These are phyloP conservation scores for Lateolabrax maculatus DNA, from an alignment of 2,797 vertebrate species.

Conservation along the genomic window DNA sequence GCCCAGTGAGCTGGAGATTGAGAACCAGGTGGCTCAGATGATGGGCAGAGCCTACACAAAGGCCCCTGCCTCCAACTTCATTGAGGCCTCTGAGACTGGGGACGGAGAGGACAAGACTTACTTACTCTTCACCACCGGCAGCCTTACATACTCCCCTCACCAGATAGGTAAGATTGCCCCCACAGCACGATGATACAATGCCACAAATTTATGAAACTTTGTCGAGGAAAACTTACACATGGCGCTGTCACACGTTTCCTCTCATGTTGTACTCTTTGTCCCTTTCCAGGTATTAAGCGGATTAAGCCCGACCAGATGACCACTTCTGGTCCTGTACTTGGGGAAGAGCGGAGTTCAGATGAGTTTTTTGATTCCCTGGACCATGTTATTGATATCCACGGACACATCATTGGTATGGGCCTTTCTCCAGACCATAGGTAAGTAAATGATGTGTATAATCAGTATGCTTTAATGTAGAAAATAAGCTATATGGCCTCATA, in stretches of 20 bases:
- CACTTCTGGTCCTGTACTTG: conserved; percentile 92
- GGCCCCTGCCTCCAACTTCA: conserved; percentile 76
- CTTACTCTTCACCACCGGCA: conserved; percentile 97
- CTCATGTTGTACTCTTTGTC: neutral
- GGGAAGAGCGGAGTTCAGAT: conserved; percentile 91
- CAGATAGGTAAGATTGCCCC: conserved; percentile 92
- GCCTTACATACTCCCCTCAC: conserved; percentile 97
- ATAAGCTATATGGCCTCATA: neutral
- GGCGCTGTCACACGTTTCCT: neutral
- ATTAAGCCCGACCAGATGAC: conserved; percentile 99
- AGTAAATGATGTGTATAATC: neutral
- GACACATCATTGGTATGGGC: conserved; percentile 98
- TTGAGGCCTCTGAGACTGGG: conserved; percentile 71
- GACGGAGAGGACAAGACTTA: conserved; percentile 90
- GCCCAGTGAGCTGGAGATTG: conserved; percentile 84
- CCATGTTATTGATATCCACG: conserved; percentile 96
- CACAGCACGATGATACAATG: neutral
- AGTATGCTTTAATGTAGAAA: neutral
- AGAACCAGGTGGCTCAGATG: conserved; percentile 90
- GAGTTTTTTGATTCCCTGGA: conserved; percentile 97
- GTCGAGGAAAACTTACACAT: neutral
- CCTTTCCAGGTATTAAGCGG: conserved; percentile 91
- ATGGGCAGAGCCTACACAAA: conserved; percentile 91
- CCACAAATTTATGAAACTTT: neutral
- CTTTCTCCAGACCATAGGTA: conserved; percentile 98